Evolutionary conservation across 2,888 invertebrate genomes (phyloP).

Genomic region (Nemapogon koenigi): DNA sequence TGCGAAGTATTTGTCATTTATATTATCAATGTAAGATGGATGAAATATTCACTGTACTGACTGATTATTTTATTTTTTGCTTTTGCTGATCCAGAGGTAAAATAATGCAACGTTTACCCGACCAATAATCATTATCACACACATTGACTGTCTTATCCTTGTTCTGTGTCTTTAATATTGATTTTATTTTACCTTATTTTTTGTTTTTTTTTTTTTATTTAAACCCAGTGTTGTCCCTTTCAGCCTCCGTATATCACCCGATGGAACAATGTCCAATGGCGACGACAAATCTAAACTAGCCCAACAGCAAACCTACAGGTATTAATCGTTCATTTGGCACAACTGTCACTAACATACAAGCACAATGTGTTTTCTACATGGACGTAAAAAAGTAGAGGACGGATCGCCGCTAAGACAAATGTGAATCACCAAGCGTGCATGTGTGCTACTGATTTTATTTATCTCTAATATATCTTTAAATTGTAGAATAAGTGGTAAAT

Average conservation of each 20-base stretch:
- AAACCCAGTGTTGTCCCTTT: constrained; percentile 63
- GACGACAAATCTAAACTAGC: constrained; percentile 72
- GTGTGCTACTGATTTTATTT: too few species aligned
- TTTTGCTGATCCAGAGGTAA: constrained; percentile 60
- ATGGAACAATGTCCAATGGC: constrained; percentile 67
- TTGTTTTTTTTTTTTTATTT: constrained; percentile 34
- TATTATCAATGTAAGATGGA: too few species aligned
- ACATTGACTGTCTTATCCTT: constrained; percentile 27
- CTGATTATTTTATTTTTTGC: constrained; percentile 39
- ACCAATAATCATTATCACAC: constrained; percentile 27
- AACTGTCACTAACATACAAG: neutral
- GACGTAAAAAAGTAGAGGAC: too few species aligned
- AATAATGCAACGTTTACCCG: constrained; percentile 11
- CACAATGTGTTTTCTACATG: constrained; percentile 21
- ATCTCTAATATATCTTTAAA: too few species aligned
- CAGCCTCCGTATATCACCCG: constrained; percentile 67
- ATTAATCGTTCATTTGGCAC: constrained; percentile 25
- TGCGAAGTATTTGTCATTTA: too few species aligned
- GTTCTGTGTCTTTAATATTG: neutral
- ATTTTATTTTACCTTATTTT: constrained; percentile 3
- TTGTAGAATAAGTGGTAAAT: too few species aligned
- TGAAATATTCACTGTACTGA: too few species aligned
- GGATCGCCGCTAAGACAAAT: too few species aligned
- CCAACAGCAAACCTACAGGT: constrained; percentile 81
- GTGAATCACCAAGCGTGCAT: too few species aligned